Base-by-base conservation (phyloP, 2,113 vertebrate species). In the Abramis brama region DNA sequence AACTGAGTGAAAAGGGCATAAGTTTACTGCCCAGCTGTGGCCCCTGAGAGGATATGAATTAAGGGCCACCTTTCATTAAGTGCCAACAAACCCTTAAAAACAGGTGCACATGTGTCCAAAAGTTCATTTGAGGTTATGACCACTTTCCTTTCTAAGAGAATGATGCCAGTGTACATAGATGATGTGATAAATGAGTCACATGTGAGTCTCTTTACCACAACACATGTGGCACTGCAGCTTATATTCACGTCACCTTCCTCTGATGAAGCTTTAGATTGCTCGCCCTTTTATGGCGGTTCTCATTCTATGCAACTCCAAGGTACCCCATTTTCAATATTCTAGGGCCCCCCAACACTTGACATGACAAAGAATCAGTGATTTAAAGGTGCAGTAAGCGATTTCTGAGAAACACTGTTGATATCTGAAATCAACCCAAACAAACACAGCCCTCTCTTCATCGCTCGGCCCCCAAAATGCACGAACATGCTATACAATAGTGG, bases 1-100 rank as follows among this genome's bases (percentile, higher is more conserved):
- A 83, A 76, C 25, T 47, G 79, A 86, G 43, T 66, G 85, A 43
- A 79, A 73, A 64, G 47, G 27, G 27, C n/a, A 78, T 39, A 60
- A 19, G 82, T 87, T 87, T 60, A 89, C 13, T 79, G 73, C 10
- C 82, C 88, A 87, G 82, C 88, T 89, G 82, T 88, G 76, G 19
- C 90, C 68, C 90, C 91, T 89, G 88, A 88, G 91, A 83, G 91
- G 89, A 93, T 92, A 92, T 92, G 92, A 93, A 93, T 89, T 90
- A 75, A 88, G 85, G 89, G 92, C 27, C 47, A 88, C 88, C 85
- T 92, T 94, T 94, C 93, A 94, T 93, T 91, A 91, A 88, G 82
- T 1, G 76, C 89, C 91, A 93, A 92, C 92, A 93, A 93, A 93
- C 87, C 87, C 89, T 91, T 90, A 91, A 91, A 92, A 90, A 83